Percentiles rank a stretch among this genome's conserved stretches.
Conservation (phyloP, 2,888 invertebrate species). For the Tryphoninae sp. region DNA sequence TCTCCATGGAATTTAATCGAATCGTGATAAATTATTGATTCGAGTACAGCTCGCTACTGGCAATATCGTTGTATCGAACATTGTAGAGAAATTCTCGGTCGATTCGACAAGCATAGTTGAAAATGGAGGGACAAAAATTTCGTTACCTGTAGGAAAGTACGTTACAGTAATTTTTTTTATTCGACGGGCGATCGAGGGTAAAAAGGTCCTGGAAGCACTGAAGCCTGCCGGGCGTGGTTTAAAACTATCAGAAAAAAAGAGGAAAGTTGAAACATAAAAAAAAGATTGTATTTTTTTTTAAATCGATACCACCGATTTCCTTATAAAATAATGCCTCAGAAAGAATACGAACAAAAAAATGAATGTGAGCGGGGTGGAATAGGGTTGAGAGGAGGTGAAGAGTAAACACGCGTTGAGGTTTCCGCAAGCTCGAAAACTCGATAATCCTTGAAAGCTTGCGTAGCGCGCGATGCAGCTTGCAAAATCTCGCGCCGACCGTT, state of each 20-base stretch:
- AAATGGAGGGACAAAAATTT: too few relatives aligned
- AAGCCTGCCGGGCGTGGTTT: too few relatives aligned
- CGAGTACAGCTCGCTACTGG: too few relatives aligned
- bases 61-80: too few relatives aligned
- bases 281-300: background rate
- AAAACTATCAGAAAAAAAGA: background rate
- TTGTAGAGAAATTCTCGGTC: too few relatives aligned
- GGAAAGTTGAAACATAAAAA: background rate
- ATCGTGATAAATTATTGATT: too few relatives aligned
- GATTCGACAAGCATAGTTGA: too few relatives aligned
- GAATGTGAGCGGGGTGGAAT: background rate
- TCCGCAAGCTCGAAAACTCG: constrained; percentile 50
- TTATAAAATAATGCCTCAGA: background rate
- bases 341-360: constrained; percentile 5
- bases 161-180: too few relatives aligned
- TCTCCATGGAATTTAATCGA: too few relatives aligned
- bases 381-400: constrained; percentile 14
- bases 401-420: constrained; percentile 46
- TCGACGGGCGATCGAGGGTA: too few relatives aligned
- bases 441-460: constrained; percentile 54
- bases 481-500: constrained; percentile 16
- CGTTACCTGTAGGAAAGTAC: too few relatives aligned
- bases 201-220: too few relatives aligned
- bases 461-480: constrained; percentile 25
- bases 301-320: background rate